Evolutionary conservation across 2,113 vertebrate species (phyloP).

Genomic region (Hemiprocne comata): DNA sequence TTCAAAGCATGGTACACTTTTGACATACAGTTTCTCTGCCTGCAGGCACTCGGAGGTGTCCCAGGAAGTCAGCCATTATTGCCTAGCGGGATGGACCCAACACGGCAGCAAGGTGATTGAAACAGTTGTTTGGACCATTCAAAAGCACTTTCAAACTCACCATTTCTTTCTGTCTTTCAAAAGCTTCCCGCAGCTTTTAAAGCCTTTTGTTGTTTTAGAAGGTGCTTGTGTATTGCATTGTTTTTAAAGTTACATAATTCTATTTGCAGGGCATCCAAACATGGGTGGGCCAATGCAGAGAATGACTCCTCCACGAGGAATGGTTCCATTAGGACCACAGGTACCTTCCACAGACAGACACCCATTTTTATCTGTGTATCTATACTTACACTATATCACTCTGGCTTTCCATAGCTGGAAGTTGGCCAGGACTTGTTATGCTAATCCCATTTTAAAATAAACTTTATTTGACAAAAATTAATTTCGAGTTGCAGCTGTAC

Average conservation of each 20-base stretch:
- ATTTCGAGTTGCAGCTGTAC: background rate
- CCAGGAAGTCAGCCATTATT: conserved; percentile 95
- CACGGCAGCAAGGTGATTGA: conserved; percentile 91
- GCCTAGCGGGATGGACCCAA: conserved; percentile 95
- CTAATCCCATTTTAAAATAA: background rate
- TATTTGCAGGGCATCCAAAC: conserved; percentile 89
- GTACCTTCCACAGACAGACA: conserved; percentile 68
- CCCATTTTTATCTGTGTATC: background rate
- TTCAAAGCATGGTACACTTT: background rate
- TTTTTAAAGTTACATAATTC: background rate
- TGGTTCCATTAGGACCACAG: conserved; percentile 96
- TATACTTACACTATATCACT: background rate
- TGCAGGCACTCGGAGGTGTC: conserved; percentile 91
- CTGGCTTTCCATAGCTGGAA: background rate
- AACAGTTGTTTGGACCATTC: background rate
- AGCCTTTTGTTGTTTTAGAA: background rate
- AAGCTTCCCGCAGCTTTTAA: background rate
- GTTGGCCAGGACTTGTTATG: background rate
- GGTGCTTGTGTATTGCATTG: background rate
- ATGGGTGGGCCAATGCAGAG: conserved; percentile 98
- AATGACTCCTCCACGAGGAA: conserved; percentile 96
- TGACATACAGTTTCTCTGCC: background rate
- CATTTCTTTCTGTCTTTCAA: background rate
- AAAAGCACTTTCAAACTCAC: background rate
- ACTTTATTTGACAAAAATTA: background rate